Evolutionary conservation across 2,797 vertebrate genomes (phyloP).

Genomic region (Parambassis ranga): DNA sequence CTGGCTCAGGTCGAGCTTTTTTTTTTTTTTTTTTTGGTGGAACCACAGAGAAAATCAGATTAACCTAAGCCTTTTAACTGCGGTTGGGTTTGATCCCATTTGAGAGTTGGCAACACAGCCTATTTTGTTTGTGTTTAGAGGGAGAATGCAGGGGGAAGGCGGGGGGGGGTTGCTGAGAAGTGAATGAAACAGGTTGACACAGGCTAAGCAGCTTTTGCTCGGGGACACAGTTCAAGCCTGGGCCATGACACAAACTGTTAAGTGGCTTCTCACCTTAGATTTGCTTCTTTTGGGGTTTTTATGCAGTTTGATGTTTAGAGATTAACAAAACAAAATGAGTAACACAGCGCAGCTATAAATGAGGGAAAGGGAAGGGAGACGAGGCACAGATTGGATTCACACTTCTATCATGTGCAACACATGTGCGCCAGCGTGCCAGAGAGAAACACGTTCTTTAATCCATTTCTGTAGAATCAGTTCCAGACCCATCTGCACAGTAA

Average conservation of each 20-base stretch:
- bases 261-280: constrained; percentile 47
- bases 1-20: constrained; percentile 61
- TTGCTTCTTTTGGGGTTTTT: not conserved
- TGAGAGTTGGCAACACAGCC: constrained; percentile 71
- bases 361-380: not conserved
- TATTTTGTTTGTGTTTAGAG: constrained; percentile 72
- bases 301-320: constrained; percentile 7
- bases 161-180: constrained; percentile 25
- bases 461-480: not conserved
- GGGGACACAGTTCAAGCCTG: constrained; percentile 46
- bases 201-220: constrained; percentile 65
- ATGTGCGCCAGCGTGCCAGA: not conserved
- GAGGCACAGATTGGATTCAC: not conserved
- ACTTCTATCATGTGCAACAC: not conserved
- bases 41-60: constrained; percentile 78
- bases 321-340: not conserved
- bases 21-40: no score
- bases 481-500: not conserved
- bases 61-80: constrained; percentile 78
- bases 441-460: not conserved
- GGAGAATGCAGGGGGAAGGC: constrained; percentile 32
- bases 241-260: constrained; percentile 44
- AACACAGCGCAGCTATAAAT: not conserved
- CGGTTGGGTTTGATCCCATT: constrained; percentile 75
- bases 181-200: constrained; percentile 53